A percentile compares a stretch with the other conserved stretches of the same genome.
Evolutionary conservation across 2,797 vertebrate species (phyloP).

Genomic region (Pteronotus mesoamericanus): DNA sequence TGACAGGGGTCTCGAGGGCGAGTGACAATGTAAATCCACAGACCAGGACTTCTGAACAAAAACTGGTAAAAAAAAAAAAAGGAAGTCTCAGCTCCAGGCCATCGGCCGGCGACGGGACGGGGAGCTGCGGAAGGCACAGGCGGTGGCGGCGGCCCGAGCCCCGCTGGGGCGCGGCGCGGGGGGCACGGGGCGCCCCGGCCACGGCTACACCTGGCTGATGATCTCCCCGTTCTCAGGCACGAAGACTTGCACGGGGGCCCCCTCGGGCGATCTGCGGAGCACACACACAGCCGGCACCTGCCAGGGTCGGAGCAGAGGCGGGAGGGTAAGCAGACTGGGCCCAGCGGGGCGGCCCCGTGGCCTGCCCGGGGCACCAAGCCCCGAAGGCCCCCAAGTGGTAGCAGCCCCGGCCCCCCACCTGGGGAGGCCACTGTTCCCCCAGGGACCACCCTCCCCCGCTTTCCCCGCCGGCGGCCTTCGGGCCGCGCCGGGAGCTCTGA

Average conservation of each 20-base stretch:
- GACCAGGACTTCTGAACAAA: neutral
- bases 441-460: neutral
- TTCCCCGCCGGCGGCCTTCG: neutral
- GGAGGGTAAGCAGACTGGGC: neutral
- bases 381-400: too few relatives aligned
- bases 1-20: neutral
- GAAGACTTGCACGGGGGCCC: slow-evolving; percentile 81
- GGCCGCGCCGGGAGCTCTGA: neutral
- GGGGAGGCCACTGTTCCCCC: neutral
- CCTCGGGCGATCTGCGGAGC: slow-evolving; percentile 82
- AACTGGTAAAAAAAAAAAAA: neutral
- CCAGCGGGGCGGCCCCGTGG: neutral
- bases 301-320: slow-evolving; percentile 33
- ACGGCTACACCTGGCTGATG: slow-evolving; percentile 86
- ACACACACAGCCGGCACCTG: slow-evolving; percentile 83
- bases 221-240: slow-evolving; percentile 88
- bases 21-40: neutral
- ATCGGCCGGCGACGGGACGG: slow-evolving; percentile 67
- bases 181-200: neutral
- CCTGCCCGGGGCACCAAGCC: too few relatives aligned
- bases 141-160: neutral
- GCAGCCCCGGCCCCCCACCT: neutral
- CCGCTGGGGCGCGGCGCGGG: neutral
- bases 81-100: slow-evolving; percentile 47
- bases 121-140: slow-evolving; percentile 10